Evolutionary conservation across 2,797 vertebrate species (phyloP).

Genomic region (Clangula hyemalis): DNA sequence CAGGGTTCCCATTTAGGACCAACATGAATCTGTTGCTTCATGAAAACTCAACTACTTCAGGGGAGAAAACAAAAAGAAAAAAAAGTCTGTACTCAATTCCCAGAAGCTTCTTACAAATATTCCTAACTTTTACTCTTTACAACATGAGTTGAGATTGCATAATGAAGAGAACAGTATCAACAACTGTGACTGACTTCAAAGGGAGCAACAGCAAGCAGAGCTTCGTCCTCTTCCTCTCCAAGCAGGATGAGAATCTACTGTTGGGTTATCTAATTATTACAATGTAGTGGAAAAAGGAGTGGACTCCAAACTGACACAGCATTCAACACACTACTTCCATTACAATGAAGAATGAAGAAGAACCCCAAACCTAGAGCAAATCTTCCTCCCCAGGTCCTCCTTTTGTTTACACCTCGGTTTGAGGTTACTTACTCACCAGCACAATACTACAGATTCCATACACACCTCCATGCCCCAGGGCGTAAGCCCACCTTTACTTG

Average conservation of each 20-base stretch:
- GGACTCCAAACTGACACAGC: background rate
- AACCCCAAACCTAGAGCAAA: constrained; percentile 6
- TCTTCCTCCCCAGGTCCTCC: background rate
- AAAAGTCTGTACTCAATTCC: background rate
- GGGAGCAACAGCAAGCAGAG: background rate
- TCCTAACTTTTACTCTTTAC: background rate
- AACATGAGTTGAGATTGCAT: background rate
- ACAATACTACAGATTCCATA: background rate
- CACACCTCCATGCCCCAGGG: background rate
- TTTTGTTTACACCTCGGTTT: background rate
- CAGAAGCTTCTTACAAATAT: background rate
- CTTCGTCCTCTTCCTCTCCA: background rate
- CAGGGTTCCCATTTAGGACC: background rate
- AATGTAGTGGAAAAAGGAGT: background rate
- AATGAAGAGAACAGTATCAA: background rate
- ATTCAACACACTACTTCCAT: background rate
- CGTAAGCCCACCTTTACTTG: background rate
- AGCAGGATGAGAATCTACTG: background rate
- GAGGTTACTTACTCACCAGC: background rate
- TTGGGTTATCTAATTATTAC: background rate
- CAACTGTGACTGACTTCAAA: background rate
- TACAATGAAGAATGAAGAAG: background rate
- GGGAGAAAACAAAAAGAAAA: background rate
- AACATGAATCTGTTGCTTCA: background rate
- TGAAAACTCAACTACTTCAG: background rate